Evolutionary conservation across 2,113 vertebrate genomes (phyloP).

Genomic region (Sylvietta virens): DNA sequence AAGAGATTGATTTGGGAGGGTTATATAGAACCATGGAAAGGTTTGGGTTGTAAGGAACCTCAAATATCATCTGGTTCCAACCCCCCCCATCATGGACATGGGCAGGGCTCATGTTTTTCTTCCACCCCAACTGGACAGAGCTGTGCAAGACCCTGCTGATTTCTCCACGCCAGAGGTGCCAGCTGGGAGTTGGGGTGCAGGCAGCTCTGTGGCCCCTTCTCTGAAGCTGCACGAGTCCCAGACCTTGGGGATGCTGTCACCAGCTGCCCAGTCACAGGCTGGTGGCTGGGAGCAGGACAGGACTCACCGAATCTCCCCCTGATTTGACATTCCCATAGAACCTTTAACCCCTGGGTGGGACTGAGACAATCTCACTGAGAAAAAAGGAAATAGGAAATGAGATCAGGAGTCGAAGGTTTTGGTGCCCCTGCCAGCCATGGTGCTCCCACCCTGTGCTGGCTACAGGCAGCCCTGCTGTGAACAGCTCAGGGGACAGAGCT

Average conservation of each 20-base stretch:
- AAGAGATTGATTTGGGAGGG: neutral
- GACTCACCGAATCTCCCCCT: fast-evolving
- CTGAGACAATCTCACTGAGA: neutral
- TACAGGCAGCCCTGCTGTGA: neutral
- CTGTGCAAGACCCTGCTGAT: neutral
- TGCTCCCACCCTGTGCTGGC: neutral
- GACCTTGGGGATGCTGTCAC: neutral
- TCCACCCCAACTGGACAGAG: neutral
- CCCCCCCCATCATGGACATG: neutral
- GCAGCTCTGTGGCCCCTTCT: neutral
- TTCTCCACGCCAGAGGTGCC: fast-evolving
- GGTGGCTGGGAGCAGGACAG: neutral
- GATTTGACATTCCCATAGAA: neutral
- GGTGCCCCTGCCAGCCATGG: neutral
- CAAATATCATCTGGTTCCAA: neutral
- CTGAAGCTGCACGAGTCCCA: neutral
- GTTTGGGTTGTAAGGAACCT: neutral
- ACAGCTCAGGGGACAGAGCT: neutral
- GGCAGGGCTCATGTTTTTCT: neutral
- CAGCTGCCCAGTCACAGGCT: neutral
- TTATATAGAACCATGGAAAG: neutral
- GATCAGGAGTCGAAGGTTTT: neutral
- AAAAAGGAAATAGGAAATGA: neutral
- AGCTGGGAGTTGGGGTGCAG: neutral
- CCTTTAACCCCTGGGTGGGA: neutral